Conservation (phyloP, 2,113 vertebrate species). For the Pedionomus torquatus region DNA sequence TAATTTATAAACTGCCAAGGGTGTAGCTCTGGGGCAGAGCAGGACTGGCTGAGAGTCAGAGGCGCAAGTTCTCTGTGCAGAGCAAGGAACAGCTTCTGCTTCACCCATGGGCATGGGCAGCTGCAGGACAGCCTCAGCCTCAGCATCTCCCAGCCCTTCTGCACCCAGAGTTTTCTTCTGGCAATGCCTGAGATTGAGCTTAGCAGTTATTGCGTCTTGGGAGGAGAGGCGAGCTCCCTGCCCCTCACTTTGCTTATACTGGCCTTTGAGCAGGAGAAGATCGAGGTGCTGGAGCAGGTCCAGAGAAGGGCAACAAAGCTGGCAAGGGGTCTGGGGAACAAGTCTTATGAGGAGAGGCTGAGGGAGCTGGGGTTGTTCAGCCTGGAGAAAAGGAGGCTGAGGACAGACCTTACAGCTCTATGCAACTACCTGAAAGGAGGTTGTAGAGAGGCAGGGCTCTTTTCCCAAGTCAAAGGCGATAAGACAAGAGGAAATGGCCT, state of each 20-base stretch:
- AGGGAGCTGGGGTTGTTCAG: too few species aligned
- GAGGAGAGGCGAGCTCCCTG: background rate
- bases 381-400: too few species aligned
- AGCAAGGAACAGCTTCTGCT: background rate
- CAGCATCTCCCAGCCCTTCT: background rate
- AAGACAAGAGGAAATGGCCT: too few species aligned
- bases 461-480: too few species aligned
- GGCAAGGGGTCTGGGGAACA: too few species aligned
- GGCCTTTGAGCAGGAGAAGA: background rate
- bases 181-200: fast-evolving
- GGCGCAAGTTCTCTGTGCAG: fast-evolving
- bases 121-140: fast-evolving
- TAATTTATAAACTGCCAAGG: background rate
- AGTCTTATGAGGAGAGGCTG: too few species aligned
- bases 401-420: too few species aligned
- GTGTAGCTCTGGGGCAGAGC: background rate
- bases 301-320: too few species aligned
- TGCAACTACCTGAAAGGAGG: too few species aligned
- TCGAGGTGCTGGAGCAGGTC: too few species aligned
- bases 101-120: background rate
- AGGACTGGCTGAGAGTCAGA: background rate
- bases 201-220: background rate
- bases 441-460: too few species aligned
- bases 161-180: background rate
- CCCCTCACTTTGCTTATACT: background rate